A percentile compares a stretch with the other conserved stretches of the same genome.
Conservation (phyloP, 35 echinoderm and acorn worm species). For the Ptychodera flava region DNA sequence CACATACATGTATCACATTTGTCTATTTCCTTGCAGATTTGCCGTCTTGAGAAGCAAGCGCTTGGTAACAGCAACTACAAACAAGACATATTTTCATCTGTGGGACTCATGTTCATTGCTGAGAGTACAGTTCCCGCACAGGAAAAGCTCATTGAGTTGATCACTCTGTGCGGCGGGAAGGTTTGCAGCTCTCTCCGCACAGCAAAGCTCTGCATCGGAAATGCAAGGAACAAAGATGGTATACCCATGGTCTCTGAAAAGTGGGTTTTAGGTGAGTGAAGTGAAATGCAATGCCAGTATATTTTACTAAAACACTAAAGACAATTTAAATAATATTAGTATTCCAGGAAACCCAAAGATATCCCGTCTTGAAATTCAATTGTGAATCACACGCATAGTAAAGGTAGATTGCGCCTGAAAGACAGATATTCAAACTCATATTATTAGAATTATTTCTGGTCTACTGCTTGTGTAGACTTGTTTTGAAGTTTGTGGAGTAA, state of each 20-base stretch:
- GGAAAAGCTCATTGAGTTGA: conserved; percentile 34
- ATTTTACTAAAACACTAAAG: too few species aligned
- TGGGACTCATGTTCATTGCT: conserved; percentile 25
- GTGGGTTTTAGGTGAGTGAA: conserved; percentile 65
- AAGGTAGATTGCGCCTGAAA: too few species aligned
- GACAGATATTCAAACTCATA: too few species aligned
- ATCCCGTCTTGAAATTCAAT: too few species aligned
- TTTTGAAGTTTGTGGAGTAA: too few species aligned
- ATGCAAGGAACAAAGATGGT: neutral
- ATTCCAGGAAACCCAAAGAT: too few species aligned
- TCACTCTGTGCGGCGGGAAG: conserved; percentile 46
- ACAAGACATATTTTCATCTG: conserved; percentile 44
- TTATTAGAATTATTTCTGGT: too few species aligned
- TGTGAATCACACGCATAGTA: too few species aligned
- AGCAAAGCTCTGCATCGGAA: conserved; percentile 51
- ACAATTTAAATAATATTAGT: too few species aligned
- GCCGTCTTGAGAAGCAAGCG: conserved; percentile 12
- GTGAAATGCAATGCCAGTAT: too few species aligned
- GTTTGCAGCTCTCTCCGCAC: conserved; percentile 6
- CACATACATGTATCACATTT: neutral
- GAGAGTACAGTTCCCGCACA: conserved; percentile 32
- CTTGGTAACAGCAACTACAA: neutral
- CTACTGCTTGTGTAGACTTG: too few species aligned
- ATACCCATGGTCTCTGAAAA: conserved; percentile 42
- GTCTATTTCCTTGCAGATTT: neutral